These are phyloP conservation scores for Helleia helle DNA, from an alignment of 2,888 invertebrate species.

Conservation along the genomic window DNA sequence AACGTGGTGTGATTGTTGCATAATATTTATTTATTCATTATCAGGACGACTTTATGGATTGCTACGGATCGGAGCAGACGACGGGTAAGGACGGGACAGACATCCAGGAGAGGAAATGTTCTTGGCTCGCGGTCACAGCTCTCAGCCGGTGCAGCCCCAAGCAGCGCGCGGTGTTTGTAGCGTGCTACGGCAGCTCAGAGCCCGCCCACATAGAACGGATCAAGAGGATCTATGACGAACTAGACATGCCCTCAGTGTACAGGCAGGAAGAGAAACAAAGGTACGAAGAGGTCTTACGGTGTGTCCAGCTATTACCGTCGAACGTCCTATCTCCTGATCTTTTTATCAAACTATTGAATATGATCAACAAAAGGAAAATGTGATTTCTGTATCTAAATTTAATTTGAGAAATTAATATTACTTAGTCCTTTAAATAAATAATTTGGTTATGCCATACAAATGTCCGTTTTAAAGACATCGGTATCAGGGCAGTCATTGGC, in stretches of 20 bases:
- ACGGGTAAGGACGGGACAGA: slow-evolving; percentile 93
- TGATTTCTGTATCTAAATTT: slow-evolving; percentile 3
- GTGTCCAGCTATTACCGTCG: slow-evolving; percentile 14
- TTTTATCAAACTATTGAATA: slow-evolving; percentile 83
- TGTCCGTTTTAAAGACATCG: too few relatives aligned
- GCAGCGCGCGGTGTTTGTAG: slow-evolving; percentile 69
- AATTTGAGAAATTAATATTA: too few relatives aligned
- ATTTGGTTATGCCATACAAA: too few relatives aligned
- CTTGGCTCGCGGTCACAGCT: slow-evolving; percentile 92
- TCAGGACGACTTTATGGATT: slow-evolving; percentile 91
- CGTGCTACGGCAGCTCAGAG: slow-evolving; percentile 81
- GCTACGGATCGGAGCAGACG: slow-evolving; percentile 87
- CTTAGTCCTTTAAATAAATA: too few relatives aligned
- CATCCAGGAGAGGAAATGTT: slow-evolving; percentile 94
- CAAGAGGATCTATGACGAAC: slow-evolving; percentile 64
- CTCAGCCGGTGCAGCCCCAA: slow-evolving; percentile 79
- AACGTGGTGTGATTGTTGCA: too few relatives aligned
- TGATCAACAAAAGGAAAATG: slow-evolving; percentile 74
- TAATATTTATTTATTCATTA: too few relatives aligned
- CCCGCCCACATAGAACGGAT: slow-evolving; percentile 72
- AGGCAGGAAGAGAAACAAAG: slow-evolving; percentile 81
- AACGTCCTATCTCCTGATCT: slow-evolving; percentile 77
- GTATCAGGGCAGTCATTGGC: too few relatives aligned
- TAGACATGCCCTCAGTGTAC: slow-evolving; percentile 80
- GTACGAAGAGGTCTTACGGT: slow-evolving; percentile 67